Base-by-base conservation (phyloP, 92 coral and sea anemone species). In the Umimayanthus kanabou region DNA sequence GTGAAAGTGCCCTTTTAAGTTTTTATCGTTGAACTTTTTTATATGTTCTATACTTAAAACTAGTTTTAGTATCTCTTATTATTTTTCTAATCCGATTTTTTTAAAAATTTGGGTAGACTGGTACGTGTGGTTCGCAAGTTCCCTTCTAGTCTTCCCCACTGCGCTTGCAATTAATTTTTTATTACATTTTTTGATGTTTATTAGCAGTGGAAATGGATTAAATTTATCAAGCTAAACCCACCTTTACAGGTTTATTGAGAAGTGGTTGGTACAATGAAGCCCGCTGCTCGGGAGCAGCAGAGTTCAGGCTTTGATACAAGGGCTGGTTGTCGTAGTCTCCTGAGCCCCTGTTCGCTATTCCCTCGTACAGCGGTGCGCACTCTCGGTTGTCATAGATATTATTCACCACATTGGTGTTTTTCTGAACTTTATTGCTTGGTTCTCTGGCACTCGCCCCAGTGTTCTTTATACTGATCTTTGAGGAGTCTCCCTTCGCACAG, bases 291-390 rank as follows among this genome's bases (percentile, higher is more conserved):
- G 84, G 28, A 8, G 3, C 78, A 26, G 87, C 66, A 7, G 87
- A 83, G 43, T 83, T 70, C 61, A 83, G 55, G 42, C 87, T 83
- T 29, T 83, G 65, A 49, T 83, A 83, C 87, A 83, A 28, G 23
- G 87, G 78, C 20, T 69, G 87, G 61, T 65, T 81, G 75, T 40
- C 58, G 30, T 26, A 14, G 66, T 47, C 87, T 28, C 18, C 78
- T 16, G 78, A 30, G n/a, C 64, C 43, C 16, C 23, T 66, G 45
- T 73, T 25, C 2, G 78, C 33, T 14, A 83, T 22, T 13, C 87
- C 87, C 58, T 83, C 77, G 65, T 83, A 83, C n/a, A 83, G 20
- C 3, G 86, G 77, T 14, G 64, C 77, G 23, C 66, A 26, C 33
- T 83, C 78, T 47, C 47, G 39, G 10, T 70, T 83, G 16, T 83